Evolutionary conservation across 2,113 vertebrate genomes (phyloP), one percentile per base, ranked within the genome.

Genomic region (Paralichthys olivaceus): DNA sequence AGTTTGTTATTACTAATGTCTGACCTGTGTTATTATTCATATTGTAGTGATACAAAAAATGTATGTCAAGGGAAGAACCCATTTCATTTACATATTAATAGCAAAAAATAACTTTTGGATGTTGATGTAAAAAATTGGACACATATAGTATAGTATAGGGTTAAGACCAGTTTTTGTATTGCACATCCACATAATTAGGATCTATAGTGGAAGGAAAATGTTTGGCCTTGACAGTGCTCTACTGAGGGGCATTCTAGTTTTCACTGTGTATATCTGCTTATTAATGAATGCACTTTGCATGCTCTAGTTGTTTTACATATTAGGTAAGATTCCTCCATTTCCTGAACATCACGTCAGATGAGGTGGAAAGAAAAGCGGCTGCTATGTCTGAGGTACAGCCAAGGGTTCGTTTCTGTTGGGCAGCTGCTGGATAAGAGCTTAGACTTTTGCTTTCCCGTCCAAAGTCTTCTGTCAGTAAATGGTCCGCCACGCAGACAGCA

Each of bases 391-490:
- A 60, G 19, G 47, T 51, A 22, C 66, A 65, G 20, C 34, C 26
- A 40, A 15, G 13, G 45, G 55, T 23, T 55, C 12, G 28, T 49
- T 74, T 59, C 20, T 78, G 69, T 37, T 7, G 0, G 28, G 47
- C 47, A 28, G 47, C 23, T 60, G 28, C 58, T 67, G 23, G 25
- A 60, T 77, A 58, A 76, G 29, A 64, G 63, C 77, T 56, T 3
- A 51, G 22, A 68, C 53, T 64, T 75, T 76, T 66, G 60, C 53
- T 77, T 57, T 75, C 68, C 47, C 34, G 32, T 79, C 60, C 54
- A n/a, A 69, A 85, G 67, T 85, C 32, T 56, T 69, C 14, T 56
- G 74, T 63, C 61, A 49, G 60, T 70, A 69, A 81, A 79, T 53
- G 65, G 37, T 71, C 20, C 34, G 69, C 60, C 28, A 43, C 72